phyloP scores from a whole-genome alignment of 2,888 invertebrate genomes.

The Caenorhabditis uteleia region DNA sequence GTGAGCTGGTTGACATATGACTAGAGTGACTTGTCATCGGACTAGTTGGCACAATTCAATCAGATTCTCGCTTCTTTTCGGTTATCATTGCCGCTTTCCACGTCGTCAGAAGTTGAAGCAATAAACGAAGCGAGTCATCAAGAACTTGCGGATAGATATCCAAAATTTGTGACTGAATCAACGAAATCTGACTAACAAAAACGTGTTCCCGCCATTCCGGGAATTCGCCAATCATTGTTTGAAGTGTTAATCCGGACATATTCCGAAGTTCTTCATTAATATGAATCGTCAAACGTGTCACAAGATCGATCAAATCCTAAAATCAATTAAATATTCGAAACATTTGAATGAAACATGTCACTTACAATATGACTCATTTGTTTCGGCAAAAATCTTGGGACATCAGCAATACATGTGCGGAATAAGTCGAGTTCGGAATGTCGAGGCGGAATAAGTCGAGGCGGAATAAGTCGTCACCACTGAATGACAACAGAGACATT shows the following conservation, averaged over 20 bases:
- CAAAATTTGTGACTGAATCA: constrained; percentile 62
- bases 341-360: no score
- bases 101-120: constrained; percentile 86
- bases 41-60: background rate
- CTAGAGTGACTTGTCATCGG: background rate
- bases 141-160: constrained; percentile 88
- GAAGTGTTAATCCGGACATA: constrained; percentile 71
- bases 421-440: no score
- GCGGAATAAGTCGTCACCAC: constrained; percentile 92
- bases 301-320: constrained; percentile 91
- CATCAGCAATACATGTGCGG: constrained; percentile 96
- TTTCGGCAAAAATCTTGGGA: constrained; percentile 94
- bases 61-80: constrained; percentile 36
- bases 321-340: no score
- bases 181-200: constrained; percentile 74
- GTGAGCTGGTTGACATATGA: background rate
- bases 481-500: constrained; percentile 51
- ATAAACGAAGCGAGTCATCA: constrained; percentile 90
- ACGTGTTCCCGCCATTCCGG: constrained; percentile 97
- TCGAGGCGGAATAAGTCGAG: no score
- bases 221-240: constrained; percentile 93
- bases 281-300: constrained; percentile 92
- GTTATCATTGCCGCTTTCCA: constrained; percentile 81
- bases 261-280: constrained; percentile 95
- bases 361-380: constrained; percentile 86